Evolutionary conservation across 2,797 vertebrate genomes (phyloP).

Genomic region (Alosa sapidissima): DNA sequence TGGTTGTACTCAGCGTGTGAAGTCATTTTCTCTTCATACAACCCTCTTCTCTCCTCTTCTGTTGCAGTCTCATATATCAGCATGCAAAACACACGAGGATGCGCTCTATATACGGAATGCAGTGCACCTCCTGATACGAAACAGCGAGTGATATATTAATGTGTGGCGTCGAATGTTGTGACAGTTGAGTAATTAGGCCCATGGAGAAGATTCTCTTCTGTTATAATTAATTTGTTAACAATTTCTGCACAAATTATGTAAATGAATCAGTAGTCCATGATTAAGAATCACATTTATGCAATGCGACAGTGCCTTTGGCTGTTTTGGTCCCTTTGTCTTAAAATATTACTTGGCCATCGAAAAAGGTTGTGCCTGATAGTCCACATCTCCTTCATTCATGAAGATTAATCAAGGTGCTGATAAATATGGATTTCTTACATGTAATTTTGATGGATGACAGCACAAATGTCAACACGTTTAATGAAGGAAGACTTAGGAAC

Average conservation of each 20-base stretch:
- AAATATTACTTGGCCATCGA: background rate
- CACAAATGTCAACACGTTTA: slow-evolving; percentile 6
- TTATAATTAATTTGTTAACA: background rate
- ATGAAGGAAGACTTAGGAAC: background rate
- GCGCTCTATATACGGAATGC: background rate
- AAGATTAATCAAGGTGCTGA: background rate
- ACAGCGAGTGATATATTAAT: slow-evolving; percentile 7
- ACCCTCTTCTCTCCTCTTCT: background rate
- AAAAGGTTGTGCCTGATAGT: background rate
- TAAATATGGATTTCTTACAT: background rate
- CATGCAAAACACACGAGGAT: background rate
- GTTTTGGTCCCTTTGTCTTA: background rate
- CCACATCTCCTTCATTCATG: background rate
- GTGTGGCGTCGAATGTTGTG: background rate
- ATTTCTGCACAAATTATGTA: background rate
- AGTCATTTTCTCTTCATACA: background rate
- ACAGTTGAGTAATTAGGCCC: background rate
- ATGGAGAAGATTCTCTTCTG: background rate
- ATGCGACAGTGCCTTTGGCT: background rate
- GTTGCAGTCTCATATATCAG: background rate
- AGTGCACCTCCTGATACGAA: background rate
- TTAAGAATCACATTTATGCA: slow-evolving; percentile 19
- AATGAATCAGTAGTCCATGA: slow-evolving; percentile 21
- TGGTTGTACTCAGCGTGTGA: background rate
- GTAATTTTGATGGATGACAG: background rate